Conservation (phyloP, 2,888 invertebrate species). For the Neoscelio sp. region DNA sequence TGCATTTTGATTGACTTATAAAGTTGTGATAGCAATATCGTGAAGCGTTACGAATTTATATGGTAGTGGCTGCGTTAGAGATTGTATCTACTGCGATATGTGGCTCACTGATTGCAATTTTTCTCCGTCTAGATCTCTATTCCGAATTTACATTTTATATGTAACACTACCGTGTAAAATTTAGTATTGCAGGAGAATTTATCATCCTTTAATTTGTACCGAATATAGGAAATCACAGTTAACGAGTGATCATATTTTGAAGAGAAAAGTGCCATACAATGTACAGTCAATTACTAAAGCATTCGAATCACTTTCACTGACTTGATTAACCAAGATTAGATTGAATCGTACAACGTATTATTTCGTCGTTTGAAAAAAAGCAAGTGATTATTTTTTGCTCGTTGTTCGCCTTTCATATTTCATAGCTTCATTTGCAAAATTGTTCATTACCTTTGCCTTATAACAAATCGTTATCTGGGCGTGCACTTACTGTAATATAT, state of each 20-base stretch:
- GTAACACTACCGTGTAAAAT: too few relatives aligned
- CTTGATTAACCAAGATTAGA: conserved; percentile 6
- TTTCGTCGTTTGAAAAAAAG: conserved; percentile 8
- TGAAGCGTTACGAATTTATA: too few relatives aligned
- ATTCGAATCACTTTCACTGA: conserved; percentile 49
- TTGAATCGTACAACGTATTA: conserved; percentile 39
- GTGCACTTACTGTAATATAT: conserved; percentile 61
- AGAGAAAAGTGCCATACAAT: conserved; percentile 18
- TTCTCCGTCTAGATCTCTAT: too few relatives aligned
- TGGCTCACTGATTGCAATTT: too few relatives aligned
- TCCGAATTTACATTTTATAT: too few relatives aligned
- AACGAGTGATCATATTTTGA: conserved; percentile 18
- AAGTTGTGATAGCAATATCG: too few relatives aligned
- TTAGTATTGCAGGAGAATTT: too few relatives aligned
- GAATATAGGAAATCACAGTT: conserved; percentile 7
- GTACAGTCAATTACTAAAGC: conserved; percentile 52
- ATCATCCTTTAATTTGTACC: too few relatives aligned
- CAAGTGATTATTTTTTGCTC: conserved; percentile 3
- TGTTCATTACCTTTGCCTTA: conserved; percentile 48
- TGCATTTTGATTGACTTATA: too few relatives aligned
- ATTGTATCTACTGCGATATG: too few relatives aligned
- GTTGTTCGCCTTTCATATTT: conserved; percentile 22
- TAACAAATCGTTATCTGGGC: conserved; percentile 64
- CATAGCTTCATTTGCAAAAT: conserved; percentile 56
- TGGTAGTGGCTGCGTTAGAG: too few relatives aligned